phyloP scores from a whole-genome alignment of 2,113 vertebrate species.

The Cettia cetti region DNA sequence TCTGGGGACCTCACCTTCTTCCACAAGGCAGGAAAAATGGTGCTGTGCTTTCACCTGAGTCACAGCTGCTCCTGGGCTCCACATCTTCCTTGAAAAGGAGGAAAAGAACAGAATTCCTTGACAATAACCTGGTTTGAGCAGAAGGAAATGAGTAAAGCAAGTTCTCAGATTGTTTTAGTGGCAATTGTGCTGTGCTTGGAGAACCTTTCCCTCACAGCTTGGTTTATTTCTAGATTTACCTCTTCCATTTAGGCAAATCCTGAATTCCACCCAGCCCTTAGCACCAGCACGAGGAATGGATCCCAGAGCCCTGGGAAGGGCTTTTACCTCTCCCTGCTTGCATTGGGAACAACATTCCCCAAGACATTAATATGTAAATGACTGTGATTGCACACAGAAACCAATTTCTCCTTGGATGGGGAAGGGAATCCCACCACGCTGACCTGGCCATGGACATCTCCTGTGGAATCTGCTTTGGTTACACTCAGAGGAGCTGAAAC shows the following conservation, averaged over 20 bases:
- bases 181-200: not conserved
- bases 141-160: not conserved
- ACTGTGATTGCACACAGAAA: accelerated
- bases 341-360: not conserved
- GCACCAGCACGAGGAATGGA: not conserved
- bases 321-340: not conserved
- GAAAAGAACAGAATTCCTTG: not conserved
- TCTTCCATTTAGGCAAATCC: not conserved
- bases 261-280: not conserved
- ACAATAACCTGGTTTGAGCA: not conserved
- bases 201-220: not conserved
- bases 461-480: not conserved
- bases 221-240: not conserved
- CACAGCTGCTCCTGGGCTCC: not conserved
- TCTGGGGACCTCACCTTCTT: not conserved
- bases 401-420: not conserved
- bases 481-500: not conserved
- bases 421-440: not conserved
- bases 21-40: accelerated
- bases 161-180: not conserved
- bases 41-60: not conserved
- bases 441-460: not conserved
- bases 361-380: accelerated
- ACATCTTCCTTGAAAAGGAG: not conserved
- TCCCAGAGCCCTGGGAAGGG: not conserved